These are phyloP conservation scores for Holothuria glaberrima DNA, from an alignment of 35 echinoderm and acorn worm genomes.

Conservation along the genomic window DNA sequence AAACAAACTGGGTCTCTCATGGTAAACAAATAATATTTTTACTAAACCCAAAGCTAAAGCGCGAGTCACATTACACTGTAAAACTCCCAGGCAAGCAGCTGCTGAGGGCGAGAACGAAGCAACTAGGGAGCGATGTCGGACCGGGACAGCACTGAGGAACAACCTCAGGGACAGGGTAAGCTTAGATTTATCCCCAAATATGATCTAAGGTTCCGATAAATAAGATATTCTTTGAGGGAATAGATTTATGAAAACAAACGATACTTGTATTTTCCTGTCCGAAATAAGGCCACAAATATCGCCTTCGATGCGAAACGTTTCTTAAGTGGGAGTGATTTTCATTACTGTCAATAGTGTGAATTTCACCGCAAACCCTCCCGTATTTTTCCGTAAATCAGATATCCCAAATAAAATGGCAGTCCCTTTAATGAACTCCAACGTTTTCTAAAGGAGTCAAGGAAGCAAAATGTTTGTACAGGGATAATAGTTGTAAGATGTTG, in stretches of 20 bases:
- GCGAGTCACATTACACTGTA: constrained; percentile 37
- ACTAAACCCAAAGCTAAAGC: constrained; percentile 39
- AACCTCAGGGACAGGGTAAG: constrained; percentile 97
- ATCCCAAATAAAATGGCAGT: neutral
- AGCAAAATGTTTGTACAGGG: neutral
- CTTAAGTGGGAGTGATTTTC: too few relatives aligned
- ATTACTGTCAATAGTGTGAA: too few relatives aligned
- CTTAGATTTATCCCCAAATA: constrained; percentile 37
- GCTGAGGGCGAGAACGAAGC: constrained; percentile 61
- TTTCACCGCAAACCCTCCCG: neutral
- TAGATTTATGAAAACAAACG: too few relatives aligned
- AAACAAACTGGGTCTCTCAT: neutral
- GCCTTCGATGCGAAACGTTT: too few relatives aligned
- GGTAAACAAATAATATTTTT: neutral
- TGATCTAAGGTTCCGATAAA: neutral
- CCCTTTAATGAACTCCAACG: neutral
- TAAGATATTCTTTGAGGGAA: neutral
- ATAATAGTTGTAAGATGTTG: neutral
- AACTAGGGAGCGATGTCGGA: constrained; percentile 90
- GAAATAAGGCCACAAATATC: too few relatives aligned
- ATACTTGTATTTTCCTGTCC: too few relatives aligned
- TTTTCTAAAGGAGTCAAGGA: neutral
- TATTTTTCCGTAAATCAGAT: neutral
- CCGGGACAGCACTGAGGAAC: constrained; percentile 92
- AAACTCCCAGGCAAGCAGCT: constrained; percentile 49